A percentile compares a stretch with the other conserved stretches of the same genome.
These are phyloP conservation scores for Harpagoxenus sublaevis DNA, from an alignment of 2,888 invertebrate species.

Conservation along the genomic window DNA sequence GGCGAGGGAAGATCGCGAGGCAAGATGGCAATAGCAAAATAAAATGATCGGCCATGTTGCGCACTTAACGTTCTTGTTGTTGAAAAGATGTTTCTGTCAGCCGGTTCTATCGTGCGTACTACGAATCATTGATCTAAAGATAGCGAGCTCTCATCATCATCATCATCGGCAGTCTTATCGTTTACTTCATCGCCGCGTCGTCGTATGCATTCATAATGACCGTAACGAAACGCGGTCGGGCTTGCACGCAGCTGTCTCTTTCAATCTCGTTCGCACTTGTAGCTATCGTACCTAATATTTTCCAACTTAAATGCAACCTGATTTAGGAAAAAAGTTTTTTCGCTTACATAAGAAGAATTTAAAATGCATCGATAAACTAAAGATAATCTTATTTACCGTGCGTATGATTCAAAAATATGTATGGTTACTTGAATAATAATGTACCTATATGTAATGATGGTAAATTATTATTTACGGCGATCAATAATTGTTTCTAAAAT, in stretches of 20 bases:
- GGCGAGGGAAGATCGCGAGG: slow-evolving; percentile 21
- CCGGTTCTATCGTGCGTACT: slow-evolving; percentile 50
- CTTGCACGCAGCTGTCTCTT: slow-evolving; percentile 17
- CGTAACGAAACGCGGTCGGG: slow-evolving; percentile 20
- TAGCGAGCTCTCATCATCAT: slow-evolving; percentile 53
- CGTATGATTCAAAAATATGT: background rate
- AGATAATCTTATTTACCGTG: background rate
- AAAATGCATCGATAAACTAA: slow-evolving; percentile 4
- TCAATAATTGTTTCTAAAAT: background rate
- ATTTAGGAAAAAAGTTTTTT: background rate
- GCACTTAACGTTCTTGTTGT: slow-evolving; percentile 30
- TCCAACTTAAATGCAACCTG: slow-evolving; percentile 9
- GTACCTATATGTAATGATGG: background rate
- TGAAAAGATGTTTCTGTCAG: slow-evolving; percentile 34
- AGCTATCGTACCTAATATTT: background rate
- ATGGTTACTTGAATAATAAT: slow-evolving; percentile 4
- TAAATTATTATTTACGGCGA: background rate
- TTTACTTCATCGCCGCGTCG: slow-evolving; percentile 49
- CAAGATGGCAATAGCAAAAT: slow-evolving; percentile 24
- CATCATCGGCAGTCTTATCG: slow-evolving; percentile 47
- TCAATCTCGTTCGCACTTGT: slow-evolving; percentile 31
- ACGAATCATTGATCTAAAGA: slow-evolving; percentile 54
- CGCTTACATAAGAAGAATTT: background rate
- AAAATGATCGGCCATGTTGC: slow-evolving; percentile 23
- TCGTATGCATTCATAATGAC: slow-evolving; percentile 49